Evolutionary conservation across 1,140 invertebrate genomes (phyloP).

Genomic region (Halesus radiatus): DNA sequence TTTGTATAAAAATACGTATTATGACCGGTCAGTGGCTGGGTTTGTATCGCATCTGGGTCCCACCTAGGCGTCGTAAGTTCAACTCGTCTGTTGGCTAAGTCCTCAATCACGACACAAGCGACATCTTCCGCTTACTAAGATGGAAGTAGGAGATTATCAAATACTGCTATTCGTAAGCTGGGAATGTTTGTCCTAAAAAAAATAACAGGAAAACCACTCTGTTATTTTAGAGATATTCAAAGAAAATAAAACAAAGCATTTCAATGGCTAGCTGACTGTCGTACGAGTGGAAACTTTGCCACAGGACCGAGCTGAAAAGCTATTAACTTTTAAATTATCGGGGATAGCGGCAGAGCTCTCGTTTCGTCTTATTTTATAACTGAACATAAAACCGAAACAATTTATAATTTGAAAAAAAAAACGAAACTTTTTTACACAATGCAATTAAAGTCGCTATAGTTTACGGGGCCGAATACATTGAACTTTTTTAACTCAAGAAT

Average conservation of each 20-base stretch:
- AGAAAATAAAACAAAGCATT: constrained; percentile 14
- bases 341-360: not conserved
- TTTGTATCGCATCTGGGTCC: no score
- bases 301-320: constrained; percentile 4
- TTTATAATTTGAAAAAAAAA: constrained; percentile 7
- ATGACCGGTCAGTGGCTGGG: no score
- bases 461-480: constrained; percentile 5
- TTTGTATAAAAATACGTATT: no score
- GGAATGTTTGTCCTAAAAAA: no score
- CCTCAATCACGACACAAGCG: no score
- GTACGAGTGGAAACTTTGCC: not conserved
- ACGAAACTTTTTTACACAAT: not conserved
- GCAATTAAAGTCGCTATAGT: not conserved
- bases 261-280: not conserved
- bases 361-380: not conserved
- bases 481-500: not conserved
- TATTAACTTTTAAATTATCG: constrained; percentile 19
- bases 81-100: no score
- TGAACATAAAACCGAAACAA: not conserved
- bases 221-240: not conserved
- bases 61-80: no score
- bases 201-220: no score
- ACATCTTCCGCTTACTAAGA: no score
- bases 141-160: no score
- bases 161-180: no score